Conservation (phyloP, 2,113 vertebrate genomes). For the Phrynocephalus versicolor region DNA sequence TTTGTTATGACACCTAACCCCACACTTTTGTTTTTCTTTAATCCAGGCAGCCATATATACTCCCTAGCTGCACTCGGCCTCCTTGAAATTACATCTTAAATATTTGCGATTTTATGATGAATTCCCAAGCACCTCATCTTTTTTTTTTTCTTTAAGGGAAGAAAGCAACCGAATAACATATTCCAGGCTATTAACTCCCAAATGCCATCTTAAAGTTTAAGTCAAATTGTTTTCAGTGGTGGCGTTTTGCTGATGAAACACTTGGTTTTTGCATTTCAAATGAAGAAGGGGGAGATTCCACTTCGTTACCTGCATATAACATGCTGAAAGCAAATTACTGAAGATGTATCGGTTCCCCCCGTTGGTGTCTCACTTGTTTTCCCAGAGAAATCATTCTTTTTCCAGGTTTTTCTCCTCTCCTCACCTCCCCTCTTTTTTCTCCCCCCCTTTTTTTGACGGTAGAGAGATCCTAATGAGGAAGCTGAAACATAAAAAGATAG, state of each 20-base stretch:
- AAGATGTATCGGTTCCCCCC: not conserved
- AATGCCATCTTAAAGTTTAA: constrained; percentile 24
- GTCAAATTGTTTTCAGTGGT: constrained; percentile 17
- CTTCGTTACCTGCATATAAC: not conserved
- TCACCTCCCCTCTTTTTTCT: too few relatives aligned
- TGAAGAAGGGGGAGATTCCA: not conserved
- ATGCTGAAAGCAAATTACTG: not conserved
- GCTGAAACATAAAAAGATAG: not conserved
- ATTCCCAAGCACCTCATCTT: constrained; percentile 11
- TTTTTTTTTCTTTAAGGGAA: not conserved
- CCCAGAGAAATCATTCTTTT: not conserved
- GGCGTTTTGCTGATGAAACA: constrained; percentile 15
- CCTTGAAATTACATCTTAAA: constrained; percentile 9
- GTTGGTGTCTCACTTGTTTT: not conserved
- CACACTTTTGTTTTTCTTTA: not conserved
- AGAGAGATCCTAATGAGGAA: not conserved
- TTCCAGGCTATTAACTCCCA: constrained; percentile 23
- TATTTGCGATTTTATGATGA: not conserved
- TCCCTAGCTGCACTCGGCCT: not conserved
- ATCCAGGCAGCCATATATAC: not conserved
- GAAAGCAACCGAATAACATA: not conserved
- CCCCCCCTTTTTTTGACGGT: not conserved
- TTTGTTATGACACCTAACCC: not conserved
- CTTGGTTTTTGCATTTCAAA: constrained; percentile 7
- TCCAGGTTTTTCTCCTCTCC: too few relatives aligned